Conservation (phyloP, 2,113 vertebrate species). For the Maccullochella peelii region DNA sequence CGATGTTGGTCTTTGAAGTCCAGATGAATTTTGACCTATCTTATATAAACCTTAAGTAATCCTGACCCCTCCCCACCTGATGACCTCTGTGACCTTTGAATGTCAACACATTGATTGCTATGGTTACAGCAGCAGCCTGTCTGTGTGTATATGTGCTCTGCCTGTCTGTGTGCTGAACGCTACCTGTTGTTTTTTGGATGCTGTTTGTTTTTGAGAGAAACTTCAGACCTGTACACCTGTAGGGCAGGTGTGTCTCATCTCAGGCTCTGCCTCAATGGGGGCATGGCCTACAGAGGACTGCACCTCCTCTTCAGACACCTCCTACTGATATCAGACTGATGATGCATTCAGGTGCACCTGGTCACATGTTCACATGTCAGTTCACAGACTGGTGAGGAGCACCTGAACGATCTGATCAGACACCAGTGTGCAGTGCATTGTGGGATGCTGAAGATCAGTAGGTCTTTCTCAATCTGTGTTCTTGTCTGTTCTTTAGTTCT, state of each 20-base stretch:
- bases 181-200: background rate
- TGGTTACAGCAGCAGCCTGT: constrained; percentile 25
- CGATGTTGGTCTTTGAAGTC: constrained; percentile 1
- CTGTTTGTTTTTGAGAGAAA: background rate
- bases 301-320: background rate
- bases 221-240: background rate
- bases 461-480: background rate
- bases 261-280: background rate
- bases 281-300: background rate
- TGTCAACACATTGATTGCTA: constrained; percentile 33
- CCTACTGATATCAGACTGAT: background rate
- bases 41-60: background rate
- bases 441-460: background rate
- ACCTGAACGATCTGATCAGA: background rate
- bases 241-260: background rate
- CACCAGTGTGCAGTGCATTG: background rate
- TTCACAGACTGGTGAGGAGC: background rate
- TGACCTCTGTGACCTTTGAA: constrained; percentile 31
- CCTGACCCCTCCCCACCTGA: background rate
- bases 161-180: constrained; percentile 36
- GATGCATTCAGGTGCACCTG: background rate
- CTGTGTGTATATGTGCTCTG: constrained; percentile 13
- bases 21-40: constrained; percentile 8
- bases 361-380: background rate
- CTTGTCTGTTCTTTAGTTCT: too few relatives aligned